Base-by-base conservation (phyloP, 92 coral and sea anemone genomes). In the Palythoa heliodiscus region DNA sequence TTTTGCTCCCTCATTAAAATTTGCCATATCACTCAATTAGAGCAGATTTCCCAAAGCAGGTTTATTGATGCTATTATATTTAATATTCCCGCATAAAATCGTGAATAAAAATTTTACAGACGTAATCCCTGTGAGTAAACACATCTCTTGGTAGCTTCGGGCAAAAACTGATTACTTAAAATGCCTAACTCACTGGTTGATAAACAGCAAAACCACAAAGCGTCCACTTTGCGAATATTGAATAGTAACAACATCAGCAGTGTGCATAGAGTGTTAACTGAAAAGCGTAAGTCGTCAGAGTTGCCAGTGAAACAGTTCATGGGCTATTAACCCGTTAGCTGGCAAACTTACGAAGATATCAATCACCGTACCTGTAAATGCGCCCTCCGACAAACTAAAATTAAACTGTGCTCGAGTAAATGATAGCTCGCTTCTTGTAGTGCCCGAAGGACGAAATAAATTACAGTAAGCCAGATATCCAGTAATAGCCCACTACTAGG, bases 191-290 rank as follows among this genome's bases (percentile, higher is more conserved):
- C 47, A 16, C 43, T 53, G 40, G 67, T 24, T 25, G 13, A 54
- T 80, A 80, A 80, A 66, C 52, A 80, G 14, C 73, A 48, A 52
- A 80, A 80, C 74, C 84, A 53, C 84, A 66, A 80, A 67, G 74
- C 84, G 74, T 48, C 74, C 84, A 7, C 50, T 48, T 17, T 40
- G 60, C 63, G 58, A 67, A 66, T 63, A n/a, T 78, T 52, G 53
- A 61, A 78, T 78, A 38, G 39, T 40, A n/a, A 64, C 43, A 66
- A 68, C 73, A 43, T 13, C 75, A 66, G 2, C 3, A 37, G 19
- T 66, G 17, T 23, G 11, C 58, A 20, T 23, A 43, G 10, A 43
- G 73, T 66, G 39, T 40, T 22, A 7, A 29, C 35, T 29, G 35
- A 10, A 22, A 69, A 3, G 16, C 39, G 5, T 1, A 37, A 9